A percentile compares a stretch with the other conserved stretches of the same genome.
Conservation (phyloP, 2,113 vertebrate genomes). For the Notechis scutatus region DNA sequence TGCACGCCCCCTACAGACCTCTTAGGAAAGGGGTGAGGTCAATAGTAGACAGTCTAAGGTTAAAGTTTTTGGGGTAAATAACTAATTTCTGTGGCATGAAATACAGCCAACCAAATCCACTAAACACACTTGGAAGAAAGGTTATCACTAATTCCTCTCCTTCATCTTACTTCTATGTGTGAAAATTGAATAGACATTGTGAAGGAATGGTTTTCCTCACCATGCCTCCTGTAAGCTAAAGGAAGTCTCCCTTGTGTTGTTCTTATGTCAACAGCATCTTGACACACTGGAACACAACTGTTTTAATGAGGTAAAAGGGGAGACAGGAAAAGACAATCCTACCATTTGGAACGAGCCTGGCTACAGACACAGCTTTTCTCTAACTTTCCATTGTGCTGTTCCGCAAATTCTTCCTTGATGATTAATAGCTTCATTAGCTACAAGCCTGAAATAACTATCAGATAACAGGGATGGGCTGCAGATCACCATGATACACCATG, state of each 20-base stretch:
- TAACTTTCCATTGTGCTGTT: too few species aligned
- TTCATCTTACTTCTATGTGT: neutral
- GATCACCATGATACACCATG: neutral
- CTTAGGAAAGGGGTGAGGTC: too few species aligned
- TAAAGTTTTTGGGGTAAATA: too few species aligned
- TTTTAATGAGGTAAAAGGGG: neutral
- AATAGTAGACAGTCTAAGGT: too few species aligned
- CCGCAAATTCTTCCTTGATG: neutral
- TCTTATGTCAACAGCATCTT: neutral
- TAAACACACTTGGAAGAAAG: neutral
- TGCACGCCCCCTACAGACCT: too few species aligned
- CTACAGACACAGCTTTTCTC: neutral
- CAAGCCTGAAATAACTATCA: neutral
- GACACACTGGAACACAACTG: neutral
- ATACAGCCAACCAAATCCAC: neutral
- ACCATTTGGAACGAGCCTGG: neutral
- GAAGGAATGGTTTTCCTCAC: neutral
- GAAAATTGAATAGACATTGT: neutral
- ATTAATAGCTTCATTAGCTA: neutral
- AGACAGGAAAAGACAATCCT: neutral
- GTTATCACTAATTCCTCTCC: neutral
- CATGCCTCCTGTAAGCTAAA: neutral
- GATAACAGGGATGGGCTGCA: neutral
- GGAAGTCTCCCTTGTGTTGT: neutral
- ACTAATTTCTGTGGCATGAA: neutral